phyloP scores from a whole-genome alignment of 2,113 vertebrate species.

The Perca schrenkii region DNA sequence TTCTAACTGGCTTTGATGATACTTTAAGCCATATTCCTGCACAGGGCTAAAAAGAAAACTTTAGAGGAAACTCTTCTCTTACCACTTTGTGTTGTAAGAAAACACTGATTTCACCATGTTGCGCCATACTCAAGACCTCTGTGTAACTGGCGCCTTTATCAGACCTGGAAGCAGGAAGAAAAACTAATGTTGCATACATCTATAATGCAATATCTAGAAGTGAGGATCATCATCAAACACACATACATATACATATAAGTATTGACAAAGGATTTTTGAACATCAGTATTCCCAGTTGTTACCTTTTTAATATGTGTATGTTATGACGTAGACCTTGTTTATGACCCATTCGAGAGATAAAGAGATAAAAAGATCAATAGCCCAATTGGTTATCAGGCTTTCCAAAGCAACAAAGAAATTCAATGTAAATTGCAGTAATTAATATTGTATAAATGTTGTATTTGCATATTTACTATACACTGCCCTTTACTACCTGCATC shows the following conservation, averaged over 20 bases:
- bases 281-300: too few species aligned
- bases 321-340: too few species aligned
- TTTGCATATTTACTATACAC: not conserved
- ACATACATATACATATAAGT: too few species aligned
- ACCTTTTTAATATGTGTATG: too few species aligned
- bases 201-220: too few species aligned
- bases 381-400: not conserved
- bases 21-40: not conserved
- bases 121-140: constrained; percentile 7
- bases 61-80: constrained; percentile 11
- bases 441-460: not conserved
- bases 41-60: not conserved
- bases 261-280: too few species aligned
- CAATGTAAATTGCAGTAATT: not conserved
- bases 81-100: constrained; percentile 15
- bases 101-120: constrained; percentile 53
- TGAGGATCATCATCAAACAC: too few species aligned
- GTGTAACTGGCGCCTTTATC: constrained; percentile 30
- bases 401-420: not conserved
- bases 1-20: not conserved
- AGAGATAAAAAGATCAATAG: too few species aligned
- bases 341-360: too few species aligned
- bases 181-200: too few species aligned
- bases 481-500: not conserved
- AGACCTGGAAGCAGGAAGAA: constrained; percentile 14